Evolutionary conservation across 2,113 vertebrate species (phyloP).

Genomic region (Callocephalon fimbriatum): DNA sequence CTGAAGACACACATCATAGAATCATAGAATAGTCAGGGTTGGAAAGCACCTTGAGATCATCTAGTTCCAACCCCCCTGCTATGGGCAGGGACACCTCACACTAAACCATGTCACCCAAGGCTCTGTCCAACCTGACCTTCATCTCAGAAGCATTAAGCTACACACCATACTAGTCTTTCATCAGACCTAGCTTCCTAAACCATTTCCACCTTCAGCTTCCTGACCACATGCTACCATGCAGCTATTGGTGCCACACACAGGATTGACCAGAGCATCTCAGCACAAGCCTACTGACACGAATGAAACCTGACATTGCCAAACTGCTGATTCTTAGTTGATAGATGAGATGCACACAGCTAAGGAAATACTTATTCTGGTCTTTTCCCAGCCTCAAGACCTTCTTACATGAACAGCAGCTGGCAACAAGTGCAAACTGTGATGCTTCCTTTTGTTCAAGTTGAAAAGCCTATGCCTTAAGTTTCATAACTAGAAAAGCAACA

Average conservation of each 20-base stretch:
- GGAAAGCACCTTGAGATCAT: background rate
- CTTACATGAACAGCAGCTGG: background rate
- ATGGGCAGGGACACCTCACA: background rate
- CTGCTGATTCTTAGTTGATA: background rate
- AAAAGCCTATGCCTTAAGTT: background rate
- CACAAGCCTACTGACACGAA: background rate
- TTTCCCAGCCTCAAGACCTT: background rate
- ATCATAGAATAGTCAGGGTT: background rate
- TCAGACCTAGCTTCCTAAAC: background rate
- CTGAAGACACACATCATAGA: background rate
- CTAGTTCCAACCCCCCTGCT: background rate
- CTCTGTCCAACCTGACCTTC: background rate
- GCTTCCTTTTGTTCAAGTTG: background rate
- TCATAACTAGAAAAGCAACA: background rate
- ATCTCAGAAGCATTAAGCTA: background rate
- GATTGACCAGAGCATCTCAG: background rate
- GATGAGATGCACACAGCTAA: background rate
- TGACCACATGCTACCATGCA: accelerated
- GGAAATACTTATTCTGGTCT: background rate
- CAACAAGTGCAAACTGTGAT: background rate
- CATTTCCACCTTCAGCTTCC: background rate
- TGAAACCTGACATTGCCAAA: background rate
- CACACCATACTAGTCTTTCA: background rate
- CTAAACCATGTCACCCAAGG: background rate
- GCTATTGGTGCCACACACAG: too few species aligned